Evolutionary conservation across 2,113 vertebrate genomes (phyloP).

Genomic region (Eudyptes chrysolophus): DNA sequence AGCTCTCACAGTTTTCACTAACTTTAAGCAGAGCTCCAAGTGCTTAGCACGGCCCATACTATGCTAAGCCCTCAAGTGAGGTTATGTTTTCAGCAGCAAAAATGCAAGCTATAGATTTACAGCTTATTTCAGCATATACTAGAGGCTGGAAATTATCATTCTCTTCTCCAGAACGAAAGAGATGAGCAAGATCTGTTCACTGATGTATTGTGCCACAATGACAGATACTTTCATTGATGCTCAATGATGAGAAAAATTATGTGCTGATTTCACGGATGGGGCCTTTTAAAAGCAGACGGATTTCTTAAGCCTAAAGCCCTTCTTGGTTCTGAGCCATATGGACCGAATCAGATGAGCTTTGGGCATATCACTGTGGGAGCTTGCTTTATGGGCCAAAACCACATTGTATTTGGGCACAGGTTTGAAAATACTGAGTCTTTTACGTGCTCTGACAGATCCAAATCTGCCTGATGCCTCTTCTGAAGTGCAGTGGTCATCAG

Average conservation of each 20-base stretch:
- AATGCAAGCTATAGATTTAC: not conserved
- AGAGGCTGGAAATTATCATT: not conserved
- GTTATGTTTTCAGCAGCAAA: not conserved
- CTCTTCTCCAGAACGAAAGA: not conserved
- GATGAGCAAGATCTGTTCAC: not conserved
- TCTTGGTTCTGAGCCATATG: not conserved
- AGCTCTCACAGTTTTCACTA: not conserved
- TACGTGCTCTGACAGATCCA: not conserved
- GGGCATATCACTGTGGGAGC: not conserved
- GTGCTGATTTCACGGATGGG: not conserved
- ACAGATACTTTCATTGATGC: not conserved
- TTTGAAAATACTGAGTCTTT: not conserved
- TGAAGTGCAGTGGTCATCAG: not conserved
- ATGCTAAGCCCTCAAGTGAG: not conserved
- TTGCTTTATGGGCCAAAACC: not conserved
- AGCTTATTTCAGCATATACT: not conserved
- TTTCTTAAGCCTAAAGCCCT: not conserved
- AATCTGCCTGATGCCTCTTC: not conserved
- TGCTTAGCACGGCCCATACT: not conserved
- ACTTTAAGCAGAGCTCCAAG: not conserved
- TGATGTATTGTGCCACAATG: not conserved
- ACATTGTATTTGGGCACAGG: not conserved
- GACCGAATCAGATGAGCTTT: not conserved
- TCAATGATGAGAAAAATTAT: not conserved
- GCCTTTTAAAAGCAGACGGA: not conserved